A percentile compares a stretch with the other conserved stretches of the same genome.
These are phyloP conservation scores for Camponotus vicinus DNA, from an alignment of 1,140 invertebrate species.

Conservation along the genomic window DNA sequence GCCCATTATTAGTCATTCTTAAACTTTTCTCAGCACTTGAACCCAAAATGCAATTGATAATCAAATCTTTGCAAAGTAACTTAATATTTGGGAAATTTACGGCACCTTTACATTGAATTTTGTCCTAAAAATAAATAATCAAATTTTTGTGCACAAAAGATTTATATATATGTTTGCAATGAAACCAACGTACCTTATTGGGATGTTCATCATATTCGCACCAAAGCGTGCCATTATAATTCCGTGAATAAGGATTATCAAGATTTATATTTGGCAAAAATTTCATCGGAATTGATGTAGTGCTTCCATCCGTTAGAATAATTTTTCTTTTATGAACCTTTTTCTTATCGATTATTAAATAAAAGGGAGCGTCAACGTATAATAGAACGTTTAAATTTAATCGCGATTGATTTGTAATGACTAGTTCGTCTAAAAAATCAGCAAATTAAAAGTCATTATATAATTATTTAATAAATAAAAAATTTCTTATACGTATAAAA, in stretches of 20 bases:
- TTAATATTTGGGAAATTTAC: constrained; percentile 85
- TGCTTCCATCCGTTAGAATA: constrained; percentile 50
- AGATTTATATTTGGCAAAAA: constrained; percentile 68
- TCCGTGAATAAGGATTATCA: constrained; percentile 59
- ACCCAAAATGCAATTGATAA: constrained; percentile 81
- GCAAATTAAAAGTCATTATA: background rate
- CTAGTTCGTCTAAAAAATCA: constrained; percentile 71
- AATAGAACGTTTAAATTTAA: constrained; percentile 70
- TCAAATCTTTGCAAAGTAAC: constrained; percentile 75
- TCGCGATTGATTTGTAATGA: constrained; percentile 75
- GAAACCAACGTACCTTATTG: constrained; percentile 62
- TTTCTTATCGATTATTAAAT: constrained; percentile 60
- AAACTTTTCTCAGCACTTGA: constrained; percentile 77
- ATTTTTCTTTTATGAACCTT: constrained; percentile 64
- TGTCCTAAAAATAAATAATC: constrained; percentile 78
- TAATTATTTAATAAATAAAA: background rate
- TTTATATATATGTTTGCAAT: background rate
- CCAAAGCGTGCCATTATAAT: constrained; percentile 62
- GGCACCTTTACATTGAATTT: constrained; percentile 82
- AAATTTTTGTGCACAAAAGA: background rate
- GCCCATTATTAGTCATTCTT: constrained; percentile 83
- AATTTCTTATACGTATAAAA: background rate
- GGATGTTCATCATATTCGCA: constrained; percentile 77
- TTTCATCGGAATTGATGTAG: constrained; percentile 57
- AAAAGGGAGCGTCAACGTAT: constrained; percentile 72